Percentiles rank a stretch among this genome's conserved stretches.
Conservation (phyloP, 2,797 vertebrate genomes). For the Epinephelus awoara region DNA sequence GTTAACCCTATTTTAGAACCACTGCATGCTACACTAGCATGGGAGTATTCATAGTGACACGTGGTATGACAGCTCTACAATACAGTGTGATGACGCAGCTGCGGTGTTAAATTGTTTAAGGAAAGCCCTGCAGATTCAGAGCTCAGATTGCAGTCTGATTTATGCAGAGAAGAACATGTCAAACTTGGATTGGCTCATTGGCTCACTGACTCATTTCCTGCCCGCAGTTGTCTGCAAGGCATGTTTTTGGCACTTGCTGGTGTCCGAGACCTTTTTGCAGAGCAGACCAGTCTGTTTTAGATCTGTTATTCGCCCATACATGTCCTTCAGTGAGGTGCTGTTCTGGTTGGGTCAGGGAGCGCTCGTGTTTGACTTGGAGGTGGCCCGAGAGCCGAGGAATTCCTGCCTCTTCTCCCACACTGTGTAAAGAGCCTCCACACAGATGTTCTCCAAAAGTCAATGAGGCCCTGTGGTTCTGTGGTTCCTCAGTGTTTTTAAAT, state of each 20-base stretch:
- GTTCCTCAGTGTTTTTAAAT: conserved; percentile 67
- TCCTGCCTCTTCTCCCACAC: conserved; percentile 71
- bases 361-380: conserved; percentile 77
- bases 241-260: conserved; percentile 43
- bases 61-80: not conserved
- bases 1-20: not conserved
- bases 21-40: not conserved
- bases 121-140: conserved; percentile 16
- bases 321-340: conserved; percentile 56
- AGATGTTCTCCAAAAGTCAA: conserved; percentile 75
- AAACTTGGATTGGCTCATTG: conserved; percentile 9
- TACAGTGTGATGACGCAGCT: not conserved
- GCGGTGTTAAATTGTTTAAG: not conserved
- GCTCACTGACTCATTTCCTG: conserved; percentile 38
- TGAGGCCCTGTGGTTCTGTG: conserved; percentile 70
- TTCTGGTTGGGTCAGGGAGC: conserved; percentile 61
- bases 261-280: conserved; percentile 20
- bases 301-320: conserved; percentile 45
- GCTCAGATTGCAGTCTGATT: conserved; percentile 20
- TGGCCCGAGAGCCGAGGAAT: conserved; percentile 59
- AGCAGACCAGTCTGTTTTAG: conserved; percentile 20
- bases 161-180: conserved; percentile 22
- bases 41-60: not conserved
- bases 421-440: conserved; percentile 68
- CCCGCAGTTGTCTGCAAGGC: conserved; percentile 32